phyloP scores from a whole-genome alignment of 2,113 vertebrate species.

The Emydocephalus ijimae region DNA sequence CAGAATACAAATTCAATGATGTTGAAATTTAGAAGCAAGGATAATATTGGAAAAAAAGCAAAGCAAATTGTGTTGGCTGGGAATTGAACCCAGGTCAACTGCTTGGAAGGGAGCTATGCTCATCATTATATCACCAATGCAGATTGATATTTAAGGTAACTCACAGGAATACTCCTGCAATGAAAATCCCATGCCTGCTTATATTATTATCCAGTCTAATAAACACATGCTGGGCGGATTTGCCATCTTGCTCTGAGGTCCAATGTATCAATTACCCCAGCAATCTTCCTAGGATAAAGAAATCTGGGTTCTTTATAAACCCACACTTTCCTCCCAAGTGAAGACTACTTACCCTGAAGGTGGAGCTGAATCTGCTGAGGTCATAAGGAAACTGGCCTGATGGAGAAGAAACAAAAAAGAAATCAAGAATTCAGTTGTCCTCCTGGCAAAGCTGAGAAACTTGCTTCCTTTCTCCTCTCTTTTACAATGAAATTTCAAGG shows the following conservation, averaged over 20 bases:
- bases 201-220: background rate
- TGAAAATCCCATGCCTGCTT: background rate
- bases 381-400: constrained; percentile 65
- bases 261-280: background rate
- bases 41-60: background rate
- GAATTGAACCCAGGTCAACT: background rate
- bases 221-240: background rate
- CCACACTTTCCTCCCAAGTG: no score
- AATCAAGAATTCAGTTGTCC: background rate
- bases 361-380: background rate
- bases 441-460: background rate
- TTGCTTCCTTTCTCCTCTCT: background rate
- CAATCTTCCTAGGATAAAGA: background rate
- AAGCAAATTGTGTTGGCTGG: background rate
- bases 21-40: background rate
- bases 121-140: background rate
- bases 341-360: constrained; percentile 54
- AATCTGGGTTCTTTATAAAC: background rate
- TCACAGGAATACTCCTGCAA: background rate
- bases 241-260: background rate
- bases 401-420: background rate
- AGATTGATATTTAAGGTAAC: background rate
- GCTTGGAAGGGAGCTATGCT: background rate
- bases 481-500: background rate
- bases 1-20: background rate